A percentile compares a stretch with the other conserved stretches of the same genome.
Evolutionary conservation across 2,888 invertebrate genomes (phyloP).

Genomic region (Reticulitermes lucifugus): DNA sequence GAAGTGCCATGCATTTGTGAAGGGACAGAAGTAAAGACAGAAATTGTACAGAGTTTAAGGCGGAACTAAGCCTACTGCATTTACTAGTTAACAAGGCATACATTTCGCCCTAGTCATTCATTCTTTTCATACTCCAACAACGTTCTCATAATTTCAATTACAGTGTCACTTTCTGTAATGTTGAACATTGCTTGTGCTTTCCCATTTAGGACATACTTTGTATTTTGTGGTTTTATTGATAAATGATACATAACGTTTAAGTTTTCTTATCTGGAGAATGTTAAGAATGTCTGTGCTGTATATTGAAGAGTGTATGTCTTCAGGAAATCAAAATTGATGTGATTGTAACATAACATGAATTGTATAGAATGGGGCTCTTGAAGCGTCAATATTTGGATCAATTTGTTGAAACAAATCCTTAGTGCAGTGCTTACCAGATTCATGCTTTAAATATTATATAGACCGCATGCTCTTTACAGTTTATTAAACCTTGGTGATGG

Average conservation of each 20-base stretch:
- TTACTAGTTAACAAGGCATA: not conserved
- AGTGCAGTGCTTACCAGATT: constrained; percentile 10
- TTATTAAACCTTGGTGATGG: not conserved
- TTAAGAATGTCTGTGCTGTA: not conserved
- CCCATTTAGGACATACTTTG: constrained; percentile 2
- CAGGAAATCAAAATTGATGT: not conserved
- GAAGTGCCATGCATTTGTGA: not conserved
- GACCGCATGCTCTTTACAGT: not conserved
- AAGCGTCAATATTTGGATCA: not conserved
- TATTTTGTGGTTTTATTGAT: constrained; percentile 1
- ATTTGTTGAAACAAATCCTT: not conserved
- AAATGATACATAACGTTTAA: not conserved
- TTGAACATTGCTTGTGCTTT: not conserved
- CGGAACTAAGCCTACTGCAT: not conserved
- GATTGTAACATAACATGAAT: not conserved
- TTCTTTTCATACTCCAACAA: not conserved
- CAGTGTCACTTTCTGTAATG: not conserved
- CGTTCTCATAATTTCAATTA: not conserved
- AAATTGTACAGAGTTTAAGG: not conserved
- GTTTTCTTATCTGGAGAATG: not conserved
- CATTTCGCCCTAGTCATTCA: not conserved
- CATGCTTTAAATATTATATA: not conserved
- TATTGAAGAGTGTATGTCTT: not conserved
- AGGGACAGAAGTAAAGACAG: not conserved
- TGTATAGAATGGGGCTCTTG: not conserved